Conservation (phyloP, 1,140 invertebrate genomes). For the Conopomorpha cramerella region DNA sequence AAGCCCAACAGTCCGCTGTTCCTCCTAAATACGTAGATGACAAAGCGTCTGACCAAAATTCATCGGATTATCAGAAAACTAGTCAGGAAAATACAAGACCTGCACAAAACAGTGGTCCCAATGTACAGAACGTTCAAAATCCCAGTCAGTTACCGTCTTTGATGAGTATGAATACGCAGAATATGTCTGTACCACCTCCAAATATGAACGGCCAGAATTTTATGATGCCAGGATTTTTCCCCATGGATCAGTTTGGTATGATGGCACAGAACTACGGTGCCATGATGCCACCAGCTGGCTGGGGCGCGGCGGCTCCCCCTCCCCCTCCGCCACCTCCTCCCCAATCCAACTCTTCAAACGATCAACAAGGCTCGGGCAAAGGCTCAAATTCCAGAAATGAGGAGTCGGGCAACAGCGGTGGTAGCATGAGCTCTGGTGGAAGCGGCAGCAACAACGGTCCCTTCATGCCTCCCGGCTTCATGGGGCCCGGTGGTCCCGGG, state of each 20-base stretch:
- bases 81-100: neutral
- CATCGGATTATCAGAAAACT: too few species aligned
- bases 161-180: slow-evolving; percentile 43
- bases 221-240: slow-evolving; percentile 36
- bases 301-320: slow-evolving; percentile 29
- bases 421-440: slow-evolving; percentile 6
- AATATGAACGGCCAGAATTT: slow-evolving; percentile 30
- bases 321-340: slow-evolving; percentile 26
- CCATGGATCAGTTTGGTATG: slow-evolving; percentile 40
- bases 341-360: slow-evolving; percentile 16
- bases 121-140: slow-evolving; percentile 13
- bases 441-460: too few species aligned
- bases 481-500: too few species aligned
- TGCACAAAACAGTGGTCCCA: slow-evolving; percentile 1
- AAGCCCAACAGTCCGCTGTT: slow-evolving; percentile 14
- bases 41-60: too few species aligned
- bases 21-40: too few species aligned
- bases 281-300: slow-evolving; percentile 22
- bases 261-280: slow-evolving; percentile 24
- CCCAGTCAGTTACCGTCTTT: slow-evolving; percentile 34
- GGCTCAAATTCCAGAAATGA: slow-evolving; percentile 53
- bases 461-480: too few species aligned
- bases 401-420: slow-evolving; percentile 14
- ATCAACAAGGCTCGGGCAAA: slow-evolving; percentile 30
- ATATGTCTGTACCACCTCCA: slow-evolving; percentile 27